Base-by-base conservation (phyloP, 2,888 invertebrate species). In the Cetonia aurata region DNA sequence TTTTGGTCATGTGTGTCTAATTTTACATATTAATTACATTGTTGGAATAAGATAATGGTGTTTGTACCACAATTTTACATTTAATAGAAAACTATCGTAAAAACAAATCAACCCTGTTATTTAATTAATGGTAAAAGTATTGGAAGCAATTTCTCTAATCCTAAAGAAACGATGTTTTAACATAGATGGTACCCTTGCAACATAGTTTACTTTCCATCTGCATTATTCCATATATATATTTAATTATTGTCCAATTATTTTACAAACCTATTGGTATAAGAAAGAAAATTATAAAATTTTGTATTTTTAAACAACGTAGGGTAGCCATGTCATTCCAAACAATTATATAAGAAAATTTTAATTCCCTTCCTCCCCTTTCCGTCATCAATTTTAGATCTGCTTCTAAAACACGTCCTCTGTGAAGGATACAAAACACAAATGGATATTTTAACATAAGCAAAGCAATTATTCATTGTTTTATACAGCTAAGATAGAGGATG, bases 371-470 rank as follows among this genome's bases (percentile, higher is more conserved):
- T 37, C 37, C 37, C 37, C 10, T 37, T 37, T 37, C 6, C 33
- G n/a, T n/a, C n/a, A n/a, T 37, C 37, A 3, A 37, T 37, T 8
- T 37, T 37, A 37, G 37, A 37, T 37, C 1, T 37, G 37, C 4
- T 37, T 37, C 10, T 37, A 9, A 37, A 37, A 37, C 6, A 10
- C 2, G 37, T n/a, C 37, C 1, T 37, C 3, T 10, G 10, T 37
- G 8, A 6, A 37, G 6, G 37, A 1, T 37, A 12, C 3, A 19
- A 13, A 42, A n/a, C 9, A 44, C 31, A 42, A 10, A 42, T 42
- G 41, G 31, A 50, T 62, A 69, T 66, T 68, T 71, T 69, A 71
- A 69, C 71, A 65, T 48, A 71, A 71, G 71, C 71, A 71, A 71
- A 71, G 71, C 69, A 69, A 69, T 25, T 25, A 17, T 37, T 6